Conservation (phyloP, 2,888 invertebrate genomes). For the Mayetiola destructor region DNA sequence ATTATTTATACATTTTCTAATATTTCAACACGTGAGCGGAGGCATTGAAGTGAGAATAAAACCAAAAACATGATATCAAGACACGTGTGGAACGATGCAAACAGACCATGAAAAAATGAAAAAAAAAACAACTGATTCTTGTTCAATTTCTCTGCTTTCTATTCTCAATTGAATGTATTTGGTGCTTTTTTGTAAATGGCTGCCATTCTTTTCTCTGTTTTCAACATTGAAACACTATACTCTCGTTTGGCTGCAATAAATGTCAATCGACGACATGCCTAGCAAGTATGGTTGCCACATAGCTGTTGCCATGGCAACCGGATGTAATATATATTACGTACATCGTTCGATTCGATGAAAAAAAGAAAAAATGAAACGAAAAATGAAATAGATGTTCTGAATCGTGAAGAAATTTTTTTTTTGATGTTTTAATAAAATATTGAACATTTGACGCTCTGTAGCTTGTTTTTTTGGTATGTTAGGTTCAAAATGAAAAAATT, state of each 20-base stretch:
- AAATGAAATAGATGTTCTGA: too few species aligned
- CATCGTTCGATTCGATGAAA: too few species aligned
- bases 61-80: background rate
- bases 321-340: too few species aligned
- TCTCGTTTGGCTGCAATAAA: background rate
- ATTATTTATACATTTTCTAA: slow-evolving; percentile 3
- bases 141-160: background rate
- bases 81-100: slow-evolving; percentile 6
- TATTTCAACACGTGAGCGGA: slow-evolving; percentile 9
- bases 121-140: background rate
- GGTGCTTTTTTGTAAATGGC: slow-evolving; percentile 5
- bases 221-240: too few species aligned
- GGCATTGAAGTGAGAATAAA: background rate
- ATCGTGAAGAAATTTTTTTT: too few species aligned
- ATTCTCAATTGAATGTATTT: background rate
- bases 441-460: too few species aligned
- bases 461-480: too few species aligned
- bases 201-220: too few species aligned
- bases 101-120: background rate
- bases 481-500: too few species aligned
- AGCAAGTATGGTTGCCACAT: slow-evolving; percentile 9
- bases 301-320: background rate
- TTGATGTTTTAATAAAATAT: too few species aligned
- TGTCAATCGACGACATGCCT: background rate
- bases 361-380: too few species aligned